Evolutionary conservation across 2,113 vertebrate genomes (phyloP).

Genomic region (Boulengeromyrus knoepffleri): DNA sequence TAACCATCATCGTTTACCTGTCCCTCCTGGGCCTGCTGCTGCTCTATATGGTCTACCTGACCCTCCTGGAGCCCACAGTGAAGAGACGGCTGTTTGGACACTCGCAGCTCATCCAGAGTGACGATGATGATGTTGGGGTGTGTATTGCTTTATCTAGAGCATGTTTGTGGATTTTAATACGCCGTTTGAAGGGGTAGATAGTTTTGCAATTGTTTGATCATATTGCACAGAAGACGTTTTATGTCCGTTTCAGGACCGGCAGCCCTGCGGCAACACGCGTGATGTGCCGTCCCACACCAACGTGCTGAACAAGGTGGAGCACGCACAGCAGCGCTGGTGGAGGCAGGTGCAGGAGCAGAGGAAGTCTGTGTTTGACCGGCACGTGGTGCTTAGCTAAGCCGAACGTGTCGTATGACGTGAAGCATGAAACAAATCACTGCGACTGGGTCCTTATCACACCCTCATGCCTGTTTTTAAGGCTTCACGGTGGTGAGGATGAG

Average conservation of each 20-base stretch:
- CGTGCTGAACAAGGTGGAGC: slow-evolving; percentile 72
- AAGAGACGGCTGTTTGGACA: slow-evolving; percentile 93
- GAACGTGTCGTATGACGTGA: not conserved
- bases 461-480: not conserved
- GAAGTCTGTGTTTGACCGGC: slow-evolving; percentile 74
- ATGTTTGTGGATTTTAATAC: not conserved
- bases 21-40: slow-evolving; percentile 91
- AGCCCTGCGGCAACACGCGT: slow-evolving; percentile 71
- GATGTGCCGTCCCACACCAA: slow-evolving; percentile 69
- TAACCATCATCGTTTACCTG: slow-evolving; percentile 92
- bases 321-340: slow-evolving; percentile 76
- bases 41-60: slow-evolving; percentile 97
- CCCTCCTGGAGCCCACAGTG: slow-evolving; percentile 85
- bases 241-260: slow-evolving; percentile 58
- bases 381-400: slow-evolving; percentile 71
- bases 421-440: not conserved
- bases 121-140: slow-evolving; percentile 78
- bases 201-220: not conserved
- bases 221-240: not conserved
- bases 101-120: slow-evolving; percentile 89
- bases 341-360: slow-evolving; percentile 74
- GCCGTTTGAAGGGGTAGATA: not conserved
- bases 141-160: slow-evolving; percentile 40
- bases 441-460: not conserved
- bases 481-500: not conserved